phyloP scores from a whole-genome alignment of 2,797 vertebrate species.

The Iguana delicatissima region DNA sequence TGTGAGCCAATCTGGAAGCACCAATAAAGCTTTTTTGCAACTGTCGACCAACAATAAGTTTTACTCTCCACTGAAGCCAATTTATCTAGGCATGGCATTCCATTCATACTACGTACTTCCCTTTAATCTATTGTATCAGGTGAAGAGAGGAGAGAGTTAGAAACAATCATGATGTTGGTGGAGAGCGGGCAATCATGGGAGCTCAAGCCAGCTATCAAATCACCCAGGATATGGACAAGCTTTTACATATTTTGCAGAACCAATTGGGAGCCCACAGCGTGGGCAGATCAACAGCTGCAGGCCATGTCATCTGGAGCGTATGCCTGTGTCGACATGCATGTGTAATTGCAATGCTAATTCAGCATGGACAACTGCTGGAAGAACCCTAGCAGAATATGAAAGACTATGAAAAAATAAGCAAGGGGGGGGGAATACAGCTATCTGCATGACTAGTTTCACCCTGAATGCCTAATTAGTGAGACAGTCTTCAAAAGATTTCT shows the following conservation, averaged over 20 bases:
- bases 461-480: slow-evolving; percentile 61
- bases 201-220: not conserved
- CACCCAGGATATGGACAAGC: not conserved
- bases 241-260: not conserved
- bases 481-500: slow-evolving; percentile 54
- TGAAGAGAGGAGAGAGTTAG: not conserved
- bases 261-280: not conserved
- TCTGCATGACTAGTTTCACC: slow-evolving; percentile 52
- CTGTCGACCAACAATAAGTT: not conserved
- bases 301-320: slow-evolving; percentile 44
- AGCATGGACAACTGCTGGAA: slow-evolving; percentile 28
- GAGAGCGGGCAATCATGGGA: not conserved
- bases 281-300: slow-evolving; percentile 25
- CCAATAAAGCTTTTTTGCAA: not conserved
- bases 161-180: not conserved
- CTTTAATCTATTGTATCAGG: not conserved
- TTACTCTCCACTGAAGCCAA: not conserved
- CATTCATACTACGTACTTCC: not conserved
- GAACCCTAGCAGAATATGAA: not conserved
- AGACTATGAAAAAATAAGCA: slow-evolving; percentile 21
- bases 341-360: slow-evolving; percentile 25
- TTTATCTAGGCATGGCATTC: not conserved
- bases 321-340: not conserved
- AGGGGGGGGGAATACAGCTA: slow-evolving; percentile 45
- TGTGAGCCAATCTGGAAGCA: not conserved